Base-by-base conservation (phyloP, 2,113 vertebrate species). In the Aspiorhynchus laticeps region DNA sequence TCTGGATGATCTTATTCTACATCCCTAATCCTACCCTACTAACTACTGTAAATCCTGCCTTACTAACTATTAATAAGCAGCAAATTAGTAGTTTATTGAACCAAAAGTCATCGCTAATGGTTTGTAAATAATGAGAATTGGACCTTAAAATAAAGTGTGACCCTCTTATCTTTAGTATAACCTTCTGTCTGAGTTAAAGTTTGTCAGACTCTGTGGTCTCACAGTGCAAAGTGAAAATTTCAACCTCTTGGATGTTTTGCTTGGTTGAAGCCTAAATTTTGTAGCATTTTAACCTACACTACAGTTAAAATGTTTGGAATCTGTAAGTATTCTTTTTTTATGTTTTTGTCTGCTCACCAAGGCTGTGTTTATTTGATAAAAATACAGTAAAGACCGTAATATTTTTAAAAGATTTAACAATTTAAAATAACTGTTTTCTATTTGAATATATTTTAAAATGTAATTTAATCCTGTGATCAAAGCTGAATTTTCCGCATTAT, bases 91-190 rank as follows among this genome's bases (percentile, higher is more conserved):
- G 48, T 51, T 51, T 51, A 51, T 51, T 51, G 15, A 51, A 4
- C 1, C 48, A 17, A 17, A 51, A 51, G 14, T 48, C 46, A 48
- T 48, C 14, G 46, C 3, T 48, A 48, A 14, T 48, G 46, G 46
- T 17, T 51, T 51, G 14, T 51, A 51, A 51, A 51, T 51, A 51
- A 51, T 17, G 48, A 51, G 1, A 51, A 17, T 51, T 51, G 14
- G 15, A 51, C 4, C 48, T 51, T 51, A 51, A 51, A 51, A 51
- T 17, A 51, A 51, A 17, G 0, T 1, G 48, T 51, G 14, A 51
- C 48, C 48, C 15, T 61, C 53, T 61, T 80, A 81, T 63, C 79
- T 80, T 12, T 61, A 61, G 53, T 61, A 24, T 38, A n/a, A 61
- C 78, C 33, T 65, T 43, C n/a, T 28, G n/a, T 46, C 36, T 3